Percentiles rank a stretch among this genome's conserved stretches.
Conservation (phyloP, 2,888 invertebrate genomes). For the Oxytorus armatus region DNA sequence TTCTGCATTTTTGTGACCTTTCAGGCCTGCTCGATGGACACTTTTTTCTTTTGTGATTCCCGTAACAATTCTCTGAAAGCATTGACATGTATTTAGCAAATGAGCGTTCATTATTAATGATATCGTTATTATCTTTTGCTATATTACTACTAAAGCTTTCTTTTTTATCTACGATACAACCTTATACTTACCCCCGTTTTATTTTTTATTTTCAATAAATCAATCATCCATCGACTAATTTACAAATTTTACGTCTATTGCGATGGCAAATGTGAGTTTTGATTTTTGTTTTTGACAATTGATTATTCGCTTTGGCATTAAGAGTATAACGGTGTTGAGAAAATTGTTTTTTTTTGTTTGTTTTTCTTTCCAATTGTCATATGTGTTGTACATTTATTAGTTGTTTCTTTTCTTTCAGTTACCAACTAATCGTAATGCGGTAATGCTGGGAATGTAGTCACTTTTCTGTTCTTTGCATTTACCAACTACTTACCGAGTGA, state of each 20-base stretch:
- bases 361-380: neutral
- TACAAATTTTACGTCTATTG: neutral
- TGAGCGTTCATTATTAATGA: neutral
- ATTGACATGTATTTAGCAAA: conserved; percentile 5
- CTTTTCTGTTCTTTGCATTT: conserved; percentile 7
- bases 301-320: neutral
- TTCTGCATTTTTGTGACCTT: conserved; percentile 80
- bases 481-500: conserved; percentile 62
- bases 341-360: neutral
- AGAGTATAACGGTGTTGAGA: neutral
- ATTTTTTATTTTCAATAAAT: conserved; percentile 14
- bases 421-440: conserved; percentile 5
- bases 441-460: conserved; percentile 1
- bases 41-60: neutral
- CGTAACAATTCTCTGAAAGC: conserved; percentile 34
- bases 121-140: neutral
- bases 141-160: neutral
- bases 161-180: conserved; percentile 55
- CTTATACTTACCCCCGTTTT: conserved; percentile 60
- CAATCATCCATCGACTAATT: conserved; percentile 10
- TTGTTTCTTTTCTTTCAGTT: neutral
- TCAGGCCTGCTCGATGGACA: neutral
- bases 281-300: neutral
- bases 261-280: neutral
- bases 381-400: neutral